Conservation (phyloP, 1,140 invertebrate genomes). For the Dreissena polymorpha region DNA sequence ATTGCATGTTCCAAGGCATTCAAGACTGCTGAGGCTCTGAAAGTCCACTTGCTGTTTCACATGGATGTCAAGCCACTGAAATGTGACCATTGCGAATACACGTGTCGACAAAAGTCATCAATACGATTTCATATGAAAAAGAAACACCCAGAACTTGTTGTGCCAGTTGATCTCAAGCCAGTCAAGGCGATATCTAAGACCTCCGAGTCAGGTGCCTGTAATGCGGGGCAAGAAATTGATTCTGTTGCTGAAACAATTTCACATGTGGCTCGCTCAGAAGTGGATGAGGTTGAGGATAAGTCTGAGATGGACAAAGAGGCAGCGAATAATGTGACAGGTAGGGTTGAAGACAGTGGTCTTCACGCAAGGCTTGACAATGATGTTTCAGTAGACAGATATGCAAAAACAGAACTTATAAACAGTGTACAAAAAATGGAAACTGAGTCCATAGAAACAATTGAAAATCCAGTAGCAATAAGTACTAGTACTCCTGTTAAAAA, state of each 20-base stretch:
- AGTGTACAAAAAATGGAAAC: too few relatives aligned
- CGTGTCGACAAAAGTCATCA: conserved; percentile 49
- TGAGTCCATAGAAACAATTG: background rate
- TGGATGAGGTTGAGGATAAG: too few relatives aligned
- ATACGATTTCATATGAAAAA: conserved; percentile 52
- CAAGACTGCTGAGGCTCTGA: conserved; percentile 47
- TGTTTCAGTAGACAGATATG: too few relatives aligned
- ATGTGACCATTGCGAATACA: conserved; percentile 50
- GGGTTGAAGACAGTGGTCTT: too few relatives aligned
- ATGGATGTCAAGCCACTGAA: conserved; percentile 51
- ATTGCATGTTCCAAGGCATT: conserved; percentile 49
- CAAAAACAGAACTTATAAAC: too few relatives aligned
- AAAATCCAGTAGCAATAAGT: conserved; percentile 5
- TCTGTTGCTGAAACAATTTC: too few relatives aligned
- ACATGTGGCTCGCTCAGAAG: too few relatives aligned
- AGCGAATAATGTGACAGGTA: too few relatives aligned
- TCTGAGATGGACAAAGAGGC: too few relatives aligned
- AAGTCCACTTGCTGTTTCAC: conserved; percentile 44
- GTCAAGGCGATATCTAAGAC: background rate
- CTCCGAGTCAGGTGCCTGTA: background rate
- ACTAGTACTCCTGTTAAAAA: conserved; percentile 7
- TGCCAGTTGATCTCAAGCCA: conserved; percentile 41
- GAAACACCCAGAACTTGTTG: conserved; percentile 45
- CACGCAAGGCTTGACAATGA: too few relatives aligned
- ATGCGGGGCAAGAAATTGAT: background rate